A percentile compares a stretch with the other conserved stretches of the same genome.
Conservation (phyloP, 1,140 invertebrate genomes). For the Ceratina australensis region DNA sequence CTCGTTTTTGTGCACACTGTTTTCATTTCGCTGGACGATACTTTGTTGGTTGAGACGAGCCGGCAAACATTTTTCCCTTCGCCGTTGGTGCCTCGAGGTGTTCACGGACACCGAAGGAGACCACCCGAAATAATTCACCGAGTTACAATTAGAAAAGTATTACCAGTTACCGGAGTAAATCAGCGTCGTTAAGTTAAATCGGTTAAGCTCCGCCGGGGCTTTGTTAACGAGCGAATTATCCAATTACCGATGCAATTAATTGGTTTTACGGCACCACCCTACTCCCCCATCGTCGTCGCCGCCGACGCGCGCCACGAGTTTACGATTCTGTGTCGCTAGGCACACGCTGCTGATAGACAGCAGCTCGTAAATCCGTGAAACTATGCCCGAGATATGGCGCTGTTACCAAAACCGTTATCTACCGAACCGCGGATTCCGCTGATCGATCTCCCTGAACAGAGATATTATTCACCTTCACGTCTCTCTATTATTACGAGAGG, state of each 20-base stretch:
- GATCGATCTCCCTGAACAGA: background rate
- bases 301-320: background rate
- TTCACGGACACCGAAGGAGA: too few relatives aligned
- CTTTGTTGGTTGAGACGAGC: too few relatives aligned
- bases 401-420: background rate
- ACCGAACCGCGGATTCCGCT: conserved; percentile 30
- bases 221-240: background rate
- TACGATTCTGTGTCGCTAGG: conserved; percentile 23
- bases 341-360: conserved; percentile 32
- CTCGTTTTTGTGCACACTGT: background rate
- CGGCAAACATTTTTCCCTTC: too few relatives aligned
- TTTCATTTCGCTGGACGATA: background rate
- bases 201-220: background rate
- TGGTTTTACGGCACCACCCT: conserved; percentile 34
- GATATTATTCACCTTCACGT: too few relatives aligned
- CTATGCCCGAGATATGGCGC: background rate
- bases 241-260: conserved; percentile 15
- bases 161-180: conserved; percentile 4
- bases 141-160: conserved; percentile 1
- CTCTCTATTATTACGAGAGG: too few relatives aligned
- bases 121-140: background rate
- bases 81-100: too few relatives aligned
- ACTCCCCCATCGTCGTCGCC: background rate
- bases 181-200: background rate
- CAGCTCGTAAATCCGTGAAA: conserved; percentile 40